Evolutionary conservation across 2,888 invertebrate genomes (phyloP).

Genomic region (Hirtodrosophila duncani): DNA sequence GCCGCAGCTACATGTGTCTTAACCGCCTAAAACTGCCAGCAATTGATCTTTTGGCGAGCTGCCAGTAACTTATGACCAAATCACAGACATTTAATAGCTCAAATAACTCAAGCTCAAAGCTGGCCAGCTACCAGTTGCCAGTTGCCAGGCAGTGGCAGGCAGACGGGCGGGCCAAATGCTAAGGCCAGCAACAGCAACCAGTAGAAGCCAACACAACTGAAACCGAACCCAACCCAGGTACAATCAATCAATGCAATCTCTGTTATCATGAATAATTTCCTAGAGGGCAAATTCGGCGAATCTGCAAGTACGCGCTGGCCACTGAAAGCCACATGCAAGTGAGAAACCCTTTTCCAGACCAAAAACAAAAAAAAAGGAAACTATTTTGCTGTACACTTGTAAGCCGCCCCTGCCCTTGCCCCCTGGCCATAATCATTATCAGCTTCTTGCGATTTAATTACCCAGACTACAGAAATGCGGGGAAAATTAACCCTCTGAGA

Average conservation of each 20-base stretch:
- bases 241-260: slow-evolving; percentile 70
- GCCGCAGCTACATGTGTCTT: slow-evolving; percentile 36
- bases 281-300: slow-evolving; percentile 58
- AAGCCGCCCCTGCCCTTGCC: slow-evolving; percentile 9
- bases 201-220: slow-evolving; percentile 6
- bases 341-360: slow-evolving; percentile 43
- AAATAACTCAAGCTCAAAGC: slow-evolving; percentile 54
- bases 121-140: slow-evolving; percentile 27
- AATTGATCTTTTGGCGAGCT: slow-evolving; percentile 48
- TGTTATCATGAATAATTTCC: slow-evolving; percentile 72
- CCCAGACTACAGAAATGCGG: slow-evolving; percentile 45
- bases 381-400: slow-evolving; percentile 30
- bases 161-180: not conserved
- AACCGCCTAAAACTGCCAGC: slow-evolving; percentile 38
- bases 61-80: slow-evolving; percentile 60
- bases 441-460: slow-evolving; percentile 67
- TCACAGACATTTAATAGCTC: slow-evolving; percentile 65
- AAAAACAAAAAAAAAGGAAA: slow-evolving; percentile 11
- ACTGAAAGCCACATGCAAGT: not conserved
- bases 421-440: slow-evolving; percentile 46
- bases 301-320: slow-evolving; percentile 25
- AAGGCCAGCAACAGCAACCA: not conserved
- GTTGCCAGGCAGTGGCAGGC: no score
- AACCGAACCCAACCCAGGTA: slow-evolving; percentile 30
- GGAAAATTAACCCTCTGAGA: slow-evolving; percentile 54